Evolutionary conservation across 2,113 vertebrate genomes (phyloP), one percentile per base, ranked within the genome.

Genomic region (Procapra przewalskii): DNA sequence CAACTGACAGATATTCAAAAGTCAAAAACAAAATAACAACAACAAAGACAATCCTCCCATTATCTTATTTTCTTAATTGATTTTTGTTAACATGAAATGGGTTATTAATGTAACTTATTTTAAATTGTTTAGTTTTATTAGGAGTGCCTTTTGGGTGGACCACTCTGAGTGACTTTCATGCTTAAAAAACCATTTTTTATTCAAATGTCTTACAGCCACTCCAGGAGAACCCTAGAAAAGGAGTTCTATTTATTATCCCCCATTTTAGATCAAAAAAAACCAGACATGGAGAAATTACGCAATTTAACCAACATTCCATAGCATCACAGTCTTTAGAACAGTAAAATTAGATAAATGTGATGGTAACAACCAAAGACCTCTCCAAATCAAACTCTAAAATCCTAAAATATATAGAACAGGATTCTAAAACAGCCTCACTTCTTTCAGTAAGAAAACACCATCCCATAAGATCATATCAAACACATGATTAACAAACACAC

Each of bases 181-280:
- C n/a, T 96, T 95, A 82, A 94, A 92, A 92, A 96, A 17, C 3
- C 27, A 87, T 54, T 85, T 89, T 97, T 96, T 96, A 97, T 92
- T 97, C 59, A 95, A 92, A 55, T 48, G 14, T 52, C 48, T 96
- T 92, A 96, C 23, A 94, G 48, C 29, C 40, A 97, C 48, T 17
- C 4, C 62, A 81, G 23, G 27, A 97, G 90, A 97, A 97, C 48
- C 17, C 11, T 75, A 77, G n/a, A 36, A 96, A 94, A 97, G 9
- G 19, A 90, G 12, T 77, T 79, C 64, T 90, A 89, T 36, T 64
- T 64, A 81, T 45, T n/a, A 94, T 43, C 9, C 17, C 43, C 50
- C 36, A 91, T 75, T 75, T 96, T 60, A 93, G 52, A 90, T 95
- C 8, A 60, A 31, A 57, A 83, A 83, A n/a, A 52, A 33, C 0